Percentiles rank a stretch among this genome's conserved stretches.
phyloP scores from a whole-genome alignment of 2,888 invertebrate species.

The Sarcophaga variegata region DNA sequence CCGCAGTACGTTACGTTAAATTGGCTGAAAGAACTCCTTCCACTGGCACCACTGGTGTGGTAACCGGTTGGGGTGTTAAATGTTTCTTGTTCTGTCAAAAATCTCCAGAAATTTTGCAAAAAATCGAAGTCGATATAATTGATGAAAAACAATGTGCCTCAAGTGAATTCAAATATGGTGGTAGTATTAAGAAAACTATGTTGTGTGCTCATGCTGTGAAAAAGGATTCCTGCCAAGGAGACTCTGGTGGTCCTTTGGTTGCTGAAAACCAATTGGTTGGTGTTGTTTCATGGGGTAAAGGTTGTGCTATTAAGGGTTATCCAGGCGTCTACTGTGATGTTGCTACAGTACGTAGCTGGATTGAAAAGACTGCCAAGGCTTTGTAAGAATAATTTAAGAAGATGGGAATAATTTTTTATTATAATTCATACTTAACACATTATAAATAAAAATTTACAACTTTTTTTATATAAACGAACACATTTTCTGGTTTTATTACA shows the following conservation, averaged over 20 bases:
- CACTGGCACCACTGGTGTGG: conserved; percentile 75
- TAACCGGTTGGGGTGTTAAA: conserved; percentile 80
- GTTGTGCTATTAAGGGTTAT: conserved; percentile 76
- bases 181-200: conserved; percentile 73
- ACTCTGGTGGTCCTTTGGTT: conserved; percentile 81
- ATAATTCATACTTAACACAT: too few relatives aligned
- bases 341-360: conserved; percentile 73
- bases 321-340: conserved; percentile 80
- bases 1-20: conserved; percentile 72
- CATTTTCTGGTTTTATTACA: too few relatives aligned
- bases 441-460: too few relatives aligned
- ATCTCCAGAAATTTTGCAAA: conserved; percentile 69
- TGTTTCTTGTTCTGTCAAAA: conserved; percentile 74
- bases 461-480: too few relatives aligned
- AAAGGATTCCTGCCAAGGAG: conserved; percentile 80
- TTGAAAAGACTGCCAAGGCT: conserved; percentile 54
- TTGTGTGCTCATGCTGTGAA: conserved; percentile 75
- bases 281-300: conserved; percentile 80
- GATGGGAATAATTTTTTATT: too few relatives aligned
- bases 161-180: conserved; percentile 72
- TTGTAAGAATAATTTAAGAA: conserved; percentile 66
- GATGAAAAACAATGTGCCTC: conserved; percentile 47
- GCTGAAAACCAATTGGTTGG: conserved; percentile 75
- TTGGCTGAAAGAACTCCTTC: conserved; percentile 74
- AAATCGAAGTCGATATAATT: conserved; percentile 72